These are phyloP conservation scores for Clunio marinus DNA, from an alignment of 2,888 invertebrate genomes.

Conservation along the genomic window DNA sequence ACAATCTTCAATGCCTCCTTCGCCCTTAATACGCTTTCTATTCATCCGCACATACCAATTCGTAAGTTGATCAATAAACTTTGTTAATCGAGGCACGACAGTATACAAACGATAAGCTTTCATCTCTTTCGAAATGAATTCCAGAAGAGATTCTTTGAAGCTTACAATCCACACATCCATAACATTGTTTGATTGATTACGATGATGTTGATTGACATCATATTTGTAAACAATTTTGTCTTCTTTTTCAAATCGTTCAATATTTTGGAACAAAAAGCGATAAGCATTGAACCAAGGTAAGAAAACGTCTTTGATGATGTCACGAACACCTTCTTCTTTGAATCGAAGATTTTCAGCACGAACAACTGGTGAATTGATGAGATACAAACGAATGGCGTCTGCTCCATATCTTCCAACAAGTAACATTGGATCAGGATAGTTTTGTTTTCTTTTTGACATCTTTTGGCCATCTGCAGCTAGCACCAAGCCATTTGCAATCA, in stretches of 20 bases:
- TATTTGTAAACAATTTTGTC: constrained; percentile 56
- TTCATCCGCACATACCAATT: constrained; percentile 99
- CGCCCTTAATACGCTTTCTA: constrained; percentile 89
- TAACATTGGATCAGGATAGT: constrained; percentile 95
- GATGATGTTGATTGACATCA: constrained; percentile 53
- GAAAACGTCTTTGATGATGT: constrained; percentile 95
- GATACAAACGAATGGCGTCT: constrained; percentile 90
- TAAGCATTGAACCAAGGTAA: constrained; percentile 95
- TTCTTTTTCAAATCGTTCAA: constrained; percentile 73
- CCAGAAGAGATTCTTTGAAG: constrained; percentile 87
- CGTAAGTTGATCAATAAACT: constrained; percentile 95
- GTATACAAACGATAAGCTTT: constrained; percentile 89
- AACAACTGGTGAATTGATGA: constrained; percentile 97
- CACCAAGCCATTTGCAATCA: constrained; percentile 93
- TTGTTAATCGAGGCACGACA: constrained; percentile 87
- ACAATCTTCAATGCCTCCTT: constrained; percentile 75
- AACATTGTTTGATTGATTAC: constrained; percentile 60
- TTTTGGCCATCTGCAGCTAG: constrained; percentile 97
- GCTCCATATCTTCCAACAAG: constrained; percentile 91
- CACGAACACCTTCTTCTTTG: constrained; percentile 94
- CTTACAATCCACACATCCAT: constrained; percentile 98
- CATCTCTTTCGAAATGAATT: constrained; percentile 91
- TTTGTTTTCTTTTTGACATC: constrained; percentile 99
- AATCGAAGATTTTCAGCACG: constrained; percentile 93
- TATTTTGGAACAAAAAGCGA: constrained; percentile 90